Base-by-base conservation (phyloP, 2,888 invertebrate species). In the Drosophila acutilabella region DNA sequence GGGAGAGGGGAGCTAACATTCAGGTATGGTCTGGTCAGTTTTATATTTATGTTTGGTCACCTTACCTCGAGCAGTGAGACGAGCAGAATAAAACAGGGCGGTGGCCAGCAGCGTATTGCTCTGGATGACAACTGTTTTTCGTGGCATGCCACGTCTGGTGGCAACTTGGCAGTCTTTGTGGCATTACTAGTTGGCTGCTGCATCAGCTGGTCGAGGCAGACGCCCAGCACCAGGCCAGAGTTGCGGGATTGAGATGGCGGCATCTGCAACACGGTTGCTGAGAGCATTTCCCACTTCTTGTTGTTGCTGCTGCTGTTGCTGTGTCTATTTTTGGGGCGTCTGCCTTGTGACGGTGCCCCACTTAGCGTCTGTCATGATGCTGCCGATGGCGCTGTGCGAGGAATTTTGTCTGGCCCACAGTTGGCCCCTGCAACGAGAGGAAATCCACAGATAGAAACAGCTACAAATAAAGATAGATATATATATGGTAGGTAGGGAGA, bases 61-160 rank as follows among this genome's bases (percentile, higher is more conserved):
- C 95, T 93, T 93, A 98, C 98, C 96, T 98, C 98, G 90, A 98
- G 94, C 87, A 98, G 94, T 66, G 98, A 98, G 93, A 98, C 96
- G 92, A 97, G 95, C 88, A 98, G 96, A 91, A 98, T 96, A 93
- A 98, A 98, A 75, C 98, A 94, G 20, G 98, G 98, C 70, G 98
- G 98, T 56, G 98, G 98, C 92, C 97, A 98, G 93, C 98, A 98
- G 72, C 96, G 96, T 93, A 98, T 92, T 98, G 98, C 81, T 97
- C 98, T 52, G 16, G 51, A 33, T 58, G 64, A 38, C 93, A 98
- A 97, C 93, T 97, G 98, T 93, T 97, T 98, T 41, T 69, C 74
- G 66, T 68, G 38, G 16, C 6, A 11, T 36, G 53, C n/a, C 8
- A 30, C 52, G 41, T 2, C 58, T 51, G 57, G 38, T 58, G 60